Base-by-base conservation (phyloP, 2,888 invertebrate species). In the Drosophila anomalata region DNA sequence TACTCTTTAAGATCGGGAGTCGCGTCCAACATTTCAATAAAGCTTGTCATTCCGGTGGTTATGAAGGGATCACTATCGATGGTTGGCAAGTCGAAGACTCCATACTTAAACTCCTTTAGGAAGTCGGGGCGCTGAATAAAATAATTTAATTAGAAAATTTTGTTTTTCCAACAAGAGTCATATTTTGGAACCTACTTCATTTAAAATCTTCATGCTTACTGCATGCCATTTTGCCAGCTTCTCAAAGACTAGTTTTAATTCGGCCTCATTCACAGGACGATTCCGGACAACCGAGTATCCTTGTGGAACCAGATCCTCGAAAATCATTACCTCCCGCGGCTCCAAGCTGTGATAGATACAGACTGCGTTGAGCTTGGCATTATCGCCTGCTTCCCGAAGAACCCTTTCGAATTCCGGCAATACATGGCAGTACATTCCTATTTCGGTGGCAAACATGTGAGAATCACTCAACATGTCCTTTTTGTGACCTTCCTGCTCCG, bases 211-310 rank as follows among this genome's bases (percentile, higher is more conserved):
- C 44, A 60, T 57, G 58, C 58, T 60, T 11, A 29, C 60, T 1
- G 58, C 60, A 36, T 57, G 60, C 58, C 57, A 57, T 7, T 60
- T 60, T 20, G 60, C 60, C 14, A 60, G 36, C 20, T 60, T 60
- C 7, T 20, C 1, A 1, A 29, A 44, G 22, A 20, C 57, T 1
- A 12, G 12, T 5, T 61, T 33, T 7, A 50, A 4, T 50, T 93
- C 92, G 1, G 81, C 78, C 8, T 90, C 39, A 48, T 91, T 91
- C 33, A 91, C 31, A 75, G 81, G 46, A 6, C 87, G 77, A 52
- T 77, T 72, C 5, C 80, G 75, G n/a, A 76, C 68, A 1, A 69
- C 61, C 12, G 58, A 14, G 42, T 72, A 90, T 0, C 77, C 76
- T 20, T 63, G 69, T 0, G 53, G 62, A 2, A 77, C 36, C 11